Evolutionary conservation across 2,113 vertebrate species (phyloP).

Genomic region (Anthoscopus minutus): DNA sequence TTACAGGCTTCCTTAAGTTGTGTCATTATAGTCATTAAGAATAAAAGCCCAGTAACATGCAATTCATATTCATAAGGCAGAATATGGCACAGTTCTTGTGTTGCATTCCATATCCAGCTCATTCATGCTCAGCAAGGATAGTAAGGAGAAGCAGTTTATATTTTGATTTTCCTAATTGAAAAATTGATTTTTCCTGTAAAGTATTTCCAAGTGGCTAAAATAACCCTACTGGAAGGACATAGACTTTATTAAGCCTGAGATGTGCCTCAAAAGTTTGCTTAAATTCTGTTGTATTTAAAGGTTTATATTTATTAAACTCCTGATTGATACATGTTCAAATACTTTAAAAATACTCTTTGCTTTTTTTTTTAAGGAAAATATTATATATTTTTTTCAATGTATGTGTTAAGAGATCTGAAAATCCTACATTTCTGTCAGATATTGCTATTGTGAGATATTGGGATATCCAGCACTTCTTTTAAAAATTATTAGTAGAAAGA

Average conservation of each 20-base stretch:
- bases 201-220: neutral
- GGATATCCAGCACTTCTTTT: neutral
- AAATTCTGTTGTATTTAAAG: neutral
- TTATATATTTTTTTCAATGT: neutral
- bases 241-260: neutral
- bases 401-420: neutral
- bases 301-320: neutral
- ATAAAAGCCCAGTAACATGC: neutral
- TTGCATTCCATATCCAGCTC: neutral
- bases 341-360: neutral
- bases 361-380: neutral
- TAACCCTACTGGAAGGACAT: neutral
- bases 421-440: neutral
- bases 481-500: neutral
- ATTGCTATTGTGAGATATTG: rapidly evolving
- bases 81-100: neutral
- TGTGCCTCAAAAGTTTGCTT: neutral
- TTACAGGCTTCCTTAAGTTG: neutral
- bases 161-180: neutral
- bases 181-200: neutral
- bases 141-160: neutral
- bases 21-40: neutral
- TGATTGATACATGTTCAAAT: neutral
- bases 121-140: neutral
- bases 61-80: neutral